Evolutionary conservation across 2,797 vertebrate species (phyloP).

Genomic region (Centroberyx gerrardi): DNA sequence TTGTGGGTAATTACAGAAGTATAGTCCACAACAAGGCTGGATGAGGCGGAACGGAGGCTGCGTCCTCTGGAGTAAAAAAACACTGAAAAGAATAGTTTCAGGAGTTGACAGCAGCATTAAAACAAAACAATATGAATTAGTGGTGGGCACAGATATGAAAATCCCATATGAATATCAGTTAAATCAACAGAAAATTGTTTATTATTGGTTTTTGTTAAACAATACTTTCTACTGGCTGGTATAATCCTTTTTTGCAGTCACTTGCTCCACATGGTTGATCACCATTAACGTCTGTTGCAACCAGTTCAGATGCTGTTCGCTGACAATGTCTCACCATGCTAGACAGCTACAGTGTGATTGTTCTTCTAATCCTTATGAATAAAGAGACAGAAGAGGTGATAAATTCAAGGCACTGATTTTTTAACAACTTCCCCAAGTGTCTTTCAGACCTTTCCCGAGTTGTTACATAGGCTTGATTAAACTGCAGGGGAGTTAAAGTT

Average conservation of each 20-base stretch:
- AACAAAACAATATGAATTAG: background rate
- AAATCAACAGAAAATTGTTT: too few species aligned
- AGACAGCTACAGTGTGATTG: too few species aligned
- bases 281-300: background rate
- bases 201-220: too few species aligned
- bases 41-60: constrained; percentile 13
- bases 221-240: too few species aligned
- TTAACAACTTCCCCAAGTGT: background rate
- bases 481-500: background rate
- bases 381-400: too few species aligned
- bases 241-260: too few species aligned
- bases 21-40: constrained; percentile 19
- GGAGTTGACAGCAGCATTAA: constrained; percentile 5
- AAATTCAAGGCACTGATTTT: too few species aligned
- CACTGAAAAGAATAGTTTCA: constrained; percentile 8
- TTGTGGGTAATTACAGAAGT: constrained; percentile 38
- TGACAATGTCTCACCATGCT: too few species aligned
- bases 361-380: too few species aligned
- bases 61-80: background rate
- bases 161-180: too few species aligned
- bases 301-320: background rate
- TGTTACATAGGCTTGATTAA: background rate
- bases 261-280: too few species aligned
- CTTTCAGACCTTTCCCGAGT: background rate
- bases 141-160: background rate